These are phyloP conservation scores for Darevskia nairensis DNA, from an alignment of 2,797 vertebrate species.

Conservation along the genomic window DNA sequence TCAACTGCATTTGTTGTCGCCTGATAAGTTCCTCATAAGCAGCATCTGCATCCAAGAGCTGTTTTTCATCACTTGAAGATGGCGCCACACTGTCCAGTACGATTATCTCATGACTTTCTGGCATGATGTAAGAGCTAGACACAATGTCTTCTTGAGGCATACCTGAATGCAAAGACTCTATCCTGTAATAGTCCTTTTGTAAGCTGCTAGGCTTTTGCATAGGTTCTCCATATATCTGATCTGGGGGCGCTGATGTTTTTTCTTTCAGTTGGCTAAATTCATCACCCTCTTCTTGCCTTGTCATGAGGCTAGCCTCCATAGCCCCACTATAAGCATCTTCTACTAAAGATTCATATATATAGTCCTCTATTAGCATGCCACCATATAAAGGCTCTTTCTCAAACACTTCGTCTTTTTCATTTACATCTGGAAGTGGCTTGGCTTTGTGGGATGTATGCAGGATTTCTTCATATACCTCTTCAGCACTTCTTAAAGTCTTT, in stretches of 20 bases:
- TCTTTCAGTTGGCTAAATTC: conserved; percentile 80
- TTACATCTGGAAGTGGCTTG: conserved; percentile 84
- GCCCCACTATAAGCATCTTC: conserved; percentile 85
- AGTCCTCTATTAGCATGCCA: conserved; percentile 98
- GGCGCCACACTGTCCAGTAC: conserved; percentile 79
- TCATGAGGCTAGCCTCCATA: conserved; percentile 73
- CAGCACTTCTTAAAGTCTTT: conserved; percentile 89
- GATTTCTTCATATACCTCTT: conserved; percentile 95
- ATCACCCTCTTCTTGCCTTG: conserved; percentile 77
- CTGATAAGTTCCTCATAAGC: conserved; percentile 85
- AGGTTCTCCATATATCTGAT: conserved; percentile 90
- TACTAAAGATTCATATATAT: conserved; percentile 96
- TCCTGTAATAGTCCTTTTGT: conserved; percentile 86
- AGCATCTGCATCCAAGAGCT: conserved; percentile 79
- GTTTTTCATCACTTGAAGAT: conserved; percentile 76
- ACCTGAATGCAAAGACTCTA: conserved; percentile 81
- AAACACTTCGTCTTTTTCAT: conserved; percentile 87
- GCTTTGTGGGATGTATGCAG: conserved; percentile 89
- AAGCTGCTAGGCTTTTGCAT: conserved; percentile 87
- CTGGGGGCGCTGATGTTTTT: conserved; percentile 85
- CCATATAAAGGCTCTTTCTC: conserved; percentile 95
- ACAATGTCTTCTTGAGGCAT: conserved; percentile 83
- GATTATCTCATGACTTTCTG: conserved; percentile 89
- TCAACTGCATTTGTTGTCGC: conserved; percentile 86
- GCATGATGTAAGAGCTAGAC: conserved; percentile 78